These are phyloP conservation scores for Onychostoma macrolepis DNA, from an alignment of 2,113 vertebrate species.

Conservation along the genomic window DNA sequence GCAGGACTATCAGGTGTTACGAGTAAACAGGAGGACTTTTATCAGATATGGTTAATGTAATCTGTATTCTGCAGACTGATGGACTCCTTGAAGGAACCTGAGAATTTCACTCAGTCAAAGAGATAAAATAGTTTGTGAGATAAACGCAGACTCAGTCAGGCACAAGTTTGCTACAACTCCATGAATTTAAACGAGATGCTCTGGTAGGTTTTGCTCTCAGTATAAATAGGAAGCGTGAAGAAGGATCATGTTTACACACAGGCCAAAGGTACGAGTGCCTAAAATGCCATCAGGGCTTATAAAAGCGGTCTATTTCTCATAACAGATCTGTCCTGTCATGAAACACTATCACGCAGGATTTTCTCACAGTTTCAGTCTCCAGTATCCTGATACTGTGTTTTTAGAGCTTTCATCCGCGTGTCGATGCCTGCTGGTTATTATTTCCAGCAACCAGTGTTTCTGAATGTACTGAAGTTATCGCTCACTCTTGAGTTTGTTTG, in stretches of 20 bases:
- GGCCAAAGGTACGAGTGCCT: neutral
- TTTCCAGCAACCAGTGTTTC: slow-evolving; percentile 6
- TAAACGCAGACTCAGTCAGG: slow-evolving; percentile 47
- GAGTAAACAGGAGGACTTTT: slow-evolving; percentile 18
- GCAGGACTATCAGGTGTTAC: neutral
- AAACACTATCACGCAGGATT: neutral
- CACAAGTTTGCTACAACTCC: slow-evolving; percentile 55
- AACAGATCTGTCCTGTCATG: slow-evolving; percentile 1
- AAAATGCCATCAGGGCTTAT: slow-evolving; percentile 2
- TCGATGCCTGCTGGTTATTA: neutral
- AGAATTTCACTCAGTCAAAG: slow-evolving; percentile 52
- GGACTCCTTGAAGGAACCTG: slow-evolving; percentile 40
- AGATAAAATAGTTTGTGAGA: slow-evolving; percentile 51
- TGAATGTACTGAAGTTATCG: neutral
- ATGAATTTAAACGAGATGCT: slow-evolving; percentile 56
- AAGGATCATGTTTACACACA: neutral
- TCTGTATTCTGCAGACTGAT: slow-evolving; percentile 53
- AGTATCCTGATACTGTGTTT: neutral
- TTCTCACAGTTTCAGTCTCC: neutral
- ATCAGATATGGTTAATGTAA: slow-evolving; percentile 35
- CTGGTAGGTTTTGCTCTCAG: neutral
- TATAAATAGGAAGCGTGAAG: neutral
- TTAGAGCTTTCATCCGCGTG: neutral
- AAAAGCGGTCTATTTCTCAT: neutral
- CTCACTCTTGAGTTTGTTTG: neutral